Evolutionary conservation across 35 echinoderm and acorn worm species (phyloP), one percentile per base, ranked within the genome.

Genomic region (Patiria miniata): DNA sequence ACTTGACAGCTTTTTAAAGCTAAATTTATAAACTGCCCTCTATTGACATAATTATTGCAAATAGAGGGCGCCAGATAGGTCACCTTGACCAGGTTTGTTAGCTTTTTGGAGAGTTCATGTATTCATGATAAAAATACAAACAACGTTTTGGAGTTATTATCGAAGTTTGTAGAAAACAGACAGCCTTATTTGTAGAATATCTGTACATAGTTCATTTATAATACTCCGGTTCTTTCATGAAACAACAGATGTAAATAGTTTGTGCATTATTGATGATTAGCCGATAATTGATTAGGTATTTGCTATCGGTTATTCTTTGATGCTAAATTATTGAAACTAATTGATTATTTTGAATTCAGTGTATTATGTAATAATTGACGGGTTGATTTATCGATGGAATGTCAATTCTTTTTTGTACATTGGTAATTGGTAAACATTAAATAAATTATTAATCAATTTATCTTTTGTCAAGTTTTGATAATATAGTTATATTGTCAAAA

Each of bases 151-250:
- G 29, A 34, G 65, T 73, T 73, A 30, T 73, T 34, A 73, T 34
- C 65, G 29, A 73, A 73, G 65, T 73, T 73, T 73, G 34, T 73
- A 73, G 34, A 26, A 34, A 28, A 73, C 65, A 73, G 29, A 12
- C 14, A 73, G 65, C 65, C 65, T 73, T 73, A 73, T 14, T 22
- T 73, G 65, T 73, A 73, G 65, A 32, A 73, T 73, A 73, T 73
- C 34, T 73, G 65, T 73, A 73, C 65, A 73, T 73, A 73, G 26
- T 73, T 12, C 29, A 73, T 73, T 36, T 73, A 73, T 73, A 73
- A 28, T 73, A 73, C 65, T 73, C 34, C 65, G 29, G 65, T 28
- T 73, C 65, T 73, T 73, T 73, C 65, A 73, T 73, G 29, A 73
- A 32, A 23, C 57, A 60, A 60, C 42, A 4, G 42, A 47, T 47